These are phyloP conservation scores for Capitulum mitella DNA, from an alignment of 2,888 invertebrate genomes.

Conservation along the genomic window DNA sequence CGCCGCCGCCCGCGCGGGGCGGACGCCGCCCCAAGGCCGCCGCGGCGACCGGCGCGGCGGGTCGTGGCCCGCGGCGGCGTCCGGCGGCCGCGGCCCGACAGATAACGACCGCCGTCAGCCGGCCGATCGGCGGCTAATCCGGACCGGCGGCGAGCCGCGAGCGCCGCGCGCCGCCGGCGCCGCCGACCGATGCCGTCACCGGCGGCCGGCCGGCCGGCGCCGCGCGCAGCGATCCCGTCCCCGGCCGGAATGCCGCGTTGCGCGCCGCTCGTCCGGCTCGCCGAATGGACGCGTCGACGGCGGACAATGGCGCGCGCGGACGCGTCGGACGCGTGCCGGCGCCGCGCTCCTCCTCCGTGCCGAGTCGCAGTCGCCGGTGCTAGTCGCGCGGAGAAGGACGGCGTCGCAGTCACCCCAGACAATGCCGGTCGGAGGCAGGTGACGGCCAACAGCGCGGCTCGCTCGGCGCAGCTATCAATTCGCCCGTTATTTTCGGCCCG, in stretches of 20 bases:
- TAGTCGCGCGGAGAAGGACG: neutral
- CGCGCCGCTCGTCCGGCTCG: neutral
- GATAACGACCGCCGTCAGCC: constrained; percentile 1
- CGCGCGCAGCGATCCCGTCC: too few relatives aligned
- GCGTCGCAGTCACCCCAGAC: neutral
- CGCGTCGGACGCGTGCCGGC: neutral
- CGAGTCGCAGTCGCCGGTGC: neutral
- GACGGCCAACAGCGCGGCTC: neutral
- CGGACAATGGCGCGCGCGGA: neutral
- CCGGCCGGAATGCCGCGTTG: too few relatives aligned
- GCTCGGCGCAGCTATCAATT: neutral
- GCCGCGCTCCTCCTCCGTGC: neutral
- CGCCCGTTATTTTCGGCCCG: neutral
- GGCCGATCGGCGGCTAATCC: neutral
- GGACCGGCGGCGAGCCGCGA: neutral
- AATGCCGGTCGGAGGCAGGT: neutral
- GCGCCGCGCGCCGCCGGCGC: too few relatives aligned
- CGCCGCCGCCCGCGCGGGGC: neutral
- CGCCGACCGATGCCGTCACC: too few relatives aligned
- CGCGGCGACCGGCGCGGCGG: too few relatives aligned
- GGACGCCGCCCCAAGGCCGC: too few relatives aligned
- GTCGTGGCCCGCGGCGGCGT: too few relatives aligned
- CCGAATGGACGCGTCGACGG: neutral
- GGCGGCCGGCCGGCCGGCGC: too few relatives aligned
- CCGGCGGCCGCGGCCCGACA: neutral